phyloP scores from a whole-genome alignment of 1,140 invertebrate species.

The Habropoda laboriosa region DNA sequence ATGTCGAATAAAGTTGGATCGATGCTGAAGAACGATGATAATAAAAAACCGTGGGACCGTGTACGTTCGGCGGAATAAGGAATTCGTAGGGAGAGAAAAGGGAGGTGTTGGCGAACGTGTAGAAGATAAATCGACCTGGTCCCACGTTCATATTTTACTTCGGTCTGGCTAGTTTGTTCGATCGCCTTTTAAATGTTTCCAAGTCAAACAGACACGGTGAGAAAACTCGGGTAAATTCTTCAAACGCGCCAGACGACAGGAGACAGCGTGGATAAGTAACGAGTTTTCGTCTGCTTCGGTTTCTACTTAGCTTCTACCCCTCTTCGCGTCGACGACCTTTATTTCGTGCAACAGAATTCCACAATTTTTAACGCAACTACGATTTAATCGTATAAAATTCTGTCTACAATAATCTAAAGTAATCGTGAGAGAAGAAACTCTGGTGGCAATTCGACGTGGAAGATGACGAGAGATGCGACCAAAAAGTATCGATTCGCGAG shows the following conservation, averaged over 20 bases:
- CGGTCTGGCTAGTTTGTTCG: background rate
- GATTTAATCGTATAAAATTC: too few relatives aligned
- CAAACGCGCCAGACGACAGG: background rate
- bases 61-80: background rate
- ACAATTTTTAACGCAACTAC: too few relatives aligned
- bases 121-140: background rate
- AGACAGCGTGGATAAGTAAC: background rate
- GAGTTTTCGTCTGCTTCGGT: background rate
- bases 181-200: background rate
- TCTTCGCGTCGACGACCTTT: too few relatives aligned
- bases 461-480: too few relatives aligned
- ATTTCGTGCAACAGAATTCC: too few relatives aligned
- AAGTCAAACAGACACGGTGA: background rate
- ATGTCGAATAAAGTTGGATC: conserved; percentile 20
- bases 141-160: background rate
- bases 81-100: background rate
- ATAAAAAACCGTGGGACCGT: conserved; percentile 22
- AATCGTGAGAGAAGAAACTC: too few relatives aligned
- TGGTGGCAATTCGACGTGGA: too few relatives aligned
- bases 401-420: too few relatives aligned
- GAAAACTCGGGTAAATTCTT: background rate
- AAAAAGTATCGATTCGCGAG: too few relatives aligned
- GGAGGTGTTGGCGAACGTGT: conserved; percentile 3
- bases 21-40: conserved; percentile 23
- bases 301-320: background rate